Evolutionary conservation across 2,888 invertebrate species (phyloP).

Genomic region (Gnatocerus cornutus): DNA sequence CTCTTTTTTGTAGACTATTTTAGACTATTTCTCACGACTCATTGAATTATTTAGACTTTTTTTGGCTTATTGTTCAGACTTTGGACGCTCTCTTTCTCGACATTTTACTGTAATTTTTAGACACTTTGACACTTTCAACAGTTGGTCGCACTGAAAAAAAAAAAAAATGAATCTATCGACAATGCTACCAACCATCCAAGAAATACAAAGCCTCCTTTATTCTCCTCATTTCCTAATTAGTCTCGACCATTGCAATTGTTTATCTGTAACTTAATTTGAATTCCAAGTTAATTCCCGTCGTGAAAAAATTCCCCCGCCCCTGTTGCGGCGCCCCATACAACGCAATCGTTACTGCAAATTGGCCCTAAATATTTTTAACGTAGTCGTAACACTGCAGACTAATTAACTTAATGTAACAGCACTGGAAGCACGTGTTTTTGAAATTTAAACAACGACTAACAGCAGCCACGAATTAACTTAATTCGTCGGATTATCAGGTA

Average conservation of each 20-base stretch:
- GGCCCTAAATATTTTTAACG: slow-evolving; percentile 32
- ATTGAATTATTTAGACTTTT: no score
- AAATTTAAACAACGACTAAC: slow-evolving; percentile 53
- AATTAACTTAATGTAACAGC: slow-evolving; percentile 42
- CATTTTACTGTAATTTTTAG: no score
- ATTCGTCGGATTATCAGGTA: slow-evolving; percentile 61
- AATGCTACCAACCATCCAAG: no score
- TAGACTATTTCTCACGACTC: no score
- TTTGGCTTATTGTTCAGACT: no score
- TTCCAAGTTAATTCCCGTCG: slow-evolving; percentile 14
- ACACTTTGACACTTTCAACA: no score
- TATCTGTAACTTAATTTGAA: slow-evolving; percentile 12
- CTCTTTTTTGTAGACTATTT: no score
- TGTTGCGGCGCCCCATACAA: slow-evolving; percentile 21
- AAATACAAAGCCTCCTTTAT: no score
- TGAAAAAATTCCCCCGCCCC: background rate
- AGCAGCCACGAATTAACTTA: slow-evolving; percentile 59
- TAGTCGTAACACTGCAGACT: slow-evolving; percentile 20
- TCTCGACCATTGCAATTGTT: background rate
- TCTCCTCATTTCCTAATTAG: no score
- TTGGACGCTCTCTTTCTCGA: no score
- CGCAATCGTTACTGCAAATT: slow-evolving; percentile 23
- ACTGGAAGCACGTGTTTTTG: slow-evolving; percentile 53
- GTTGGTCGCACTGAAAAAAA: no score
- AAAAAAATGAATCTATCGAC: no score